A percentile compares a stretch with the other conserved stretches of the same genome.
Evolutionary conservation across 1,140 invertebrate genomes (phyloP).

Genomic region (Monochamus saltuarius): DNA sequence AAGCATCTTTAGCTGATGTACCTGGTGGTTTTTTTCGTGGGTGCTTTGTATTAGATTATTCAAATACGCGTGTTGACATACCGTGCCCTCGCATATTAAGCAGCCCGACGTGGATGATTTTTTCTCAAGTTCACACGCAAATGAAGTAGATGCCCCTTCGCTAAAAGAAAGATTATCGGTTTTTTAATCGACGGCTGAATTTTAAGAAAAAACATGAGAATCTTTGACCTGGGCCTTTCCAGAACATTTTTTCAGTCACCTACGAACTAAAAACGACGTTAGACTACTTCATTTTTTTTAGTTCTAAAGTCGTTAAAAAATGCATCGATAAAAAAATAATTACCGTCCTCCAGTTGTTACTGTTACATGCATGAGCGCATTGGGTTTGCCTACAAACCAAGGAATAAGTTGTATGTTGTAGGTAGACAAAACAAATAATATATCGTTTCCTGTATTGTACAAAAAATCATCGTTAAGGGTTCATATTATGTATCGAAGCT

Average conservation of each 20-base stretch:
- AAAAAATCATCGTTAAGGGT: too few relatives aligned
- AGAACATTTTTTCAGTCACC: not conserved
- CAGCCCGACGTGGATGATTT: slow-evolving; percentile 37
- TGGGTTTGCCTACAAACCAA: too few relatives aligned
- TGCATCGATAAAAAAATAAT: too few relatives aligned
- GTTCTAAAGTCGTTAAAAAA: too few relatives aligned
- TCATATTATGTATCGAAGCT: too few relatives aligned
- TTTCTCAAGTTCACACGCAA: slow-evolving; percentile 41
- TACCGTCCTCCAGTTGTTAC: too few relatives aligned
- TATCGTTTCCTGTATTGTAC: too few relatives aligned
- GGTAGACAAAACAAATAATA: too few relatives aligned
- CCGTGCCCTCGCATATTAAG: slow-evolving; percentile 47
- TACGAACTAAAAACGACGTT: not conserved
- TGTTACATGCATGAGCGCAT: too few relatives aligned
- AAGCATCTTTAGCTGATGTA: slow-evolving; percentile 33
- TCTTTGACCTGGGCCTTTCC: not conserved
- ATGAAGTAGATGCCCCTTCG: slow-evolving; percentile 15
- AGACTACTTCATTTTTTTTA: too few relatives aligned
- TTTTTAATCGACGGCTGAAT: not conserved
- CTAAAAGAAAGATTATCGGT: slow-evolving; percentile 7
- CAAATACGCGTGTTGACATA: slow-evolving; percentile 45
- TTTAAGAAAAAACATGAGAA: not conserved
- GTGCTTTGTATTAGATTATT: slow-evolving; percentile 39
- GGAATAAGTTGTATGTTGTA: too few relatives aligned
- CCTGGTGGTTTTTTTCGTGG: slow-evolving; percentile 44